Base-by-base conservation (phyloP, 2,888 invertebrate species). In the Octodonta nipae region DNA sequence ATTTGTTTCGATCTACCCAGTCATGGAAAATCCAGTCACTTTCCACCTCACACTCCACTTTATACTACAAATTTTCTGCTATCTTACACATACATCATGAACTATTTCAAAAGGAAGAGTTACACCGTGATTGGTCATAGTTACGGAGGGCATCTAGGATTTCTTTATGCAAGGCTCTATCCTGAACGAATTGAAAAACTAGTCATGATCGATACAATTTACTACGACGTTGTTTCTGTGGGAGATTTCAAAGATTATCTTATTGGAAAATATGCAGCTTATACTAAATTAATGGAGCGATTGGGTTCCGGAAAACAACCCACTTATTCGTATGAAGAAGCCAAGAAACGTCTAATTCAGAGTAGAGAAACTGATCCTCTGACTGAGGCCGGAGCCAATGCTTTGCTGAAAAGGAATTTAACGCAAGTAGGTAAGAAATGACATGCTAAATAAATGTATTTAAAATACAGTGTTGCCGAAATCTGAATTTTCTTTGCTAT, bases 1-100 rank as follows among this genome's bases (percentile, higher is more conserved):
- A 54, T 65, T 11, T 58, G 60, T 32, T 49, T 66, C 26, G 75
- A 76, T 43, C 52, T 74, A 4, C 75, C 75, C 0, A 72, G 78
- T 1, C 71, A 67, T 37, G 75, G 75, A 1, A 63, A 54, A 25
- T 75, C 75, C 0, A 68, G 69, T 33, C 65, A 65, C 10, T 64
- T 66, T 26, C 70, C 70, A 0, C 41, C 44, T 15, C 38, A 47
- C 39, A 35, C 52, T 14, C 46, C 44, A 50, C 34, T 69, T 13
- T 57, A 59, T 22, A 35, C 56, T 0, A 50, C 63, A 13, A 67
- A 70, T 39, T 51, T 66, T 38, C 48, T 67, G 8, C 58, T 65
- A 3, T 42, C 45, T 1, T 47, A 52, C 33, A 52, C 50, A 46
- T 29, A 49, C 16, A 37, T 55, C 5, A 26, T 43, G 3, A 45